phyloP scores from a whole-genome alignment of 2,113 vertebrate species.

The Podocnemis expansa region DNA sequence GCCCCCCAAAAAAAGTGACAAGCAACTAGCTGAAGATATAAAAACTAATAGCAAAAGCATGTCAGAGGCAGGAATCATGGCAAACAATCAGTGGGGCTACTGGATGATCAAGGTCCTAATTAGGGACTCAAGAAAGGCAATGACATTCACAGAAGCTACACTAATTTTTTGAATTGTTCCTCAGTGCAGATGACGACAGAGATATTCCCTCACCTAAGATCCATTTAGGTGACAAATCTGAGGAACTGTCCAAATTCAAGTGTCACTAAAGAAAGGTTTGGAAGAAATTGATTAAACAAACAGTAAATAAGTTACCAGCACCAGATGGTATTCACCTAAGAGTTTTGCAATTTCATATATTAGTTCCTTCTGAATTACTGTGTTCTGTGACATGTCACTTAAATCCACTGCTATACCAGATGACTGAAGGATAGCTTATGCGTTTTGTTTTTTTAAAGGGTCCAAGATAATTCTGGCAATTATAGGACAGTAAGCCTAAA shows the following conservation, averaged over 20 bases:
- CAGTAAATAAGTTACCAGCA: background rate
- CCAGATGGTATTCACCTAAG: background rate
- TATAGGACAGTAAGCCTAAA: background rate
- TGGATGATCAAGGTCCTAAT: background rate
- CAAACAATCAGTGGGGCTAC: background rate
- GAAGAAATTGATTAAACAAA: background rate
- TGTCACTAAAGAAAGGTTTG: background rate
- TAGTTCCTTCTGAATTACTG: too few relatives aligned
- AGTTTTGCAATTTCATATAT: too few relatives aligned
- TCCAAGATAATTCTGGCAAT: too few relatives aligned
- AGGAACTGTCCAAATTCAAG: background rate
- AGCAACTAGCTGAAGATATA: background rate
- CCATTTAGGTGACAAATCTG: too few relatives aligned
- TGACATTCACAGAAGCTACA: background rate
- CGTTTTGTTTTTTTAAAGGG: background rate
- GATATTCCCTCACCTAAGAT: background rate
- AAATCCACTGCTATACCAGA: background rate
- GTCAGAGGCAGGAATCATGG: background rate
- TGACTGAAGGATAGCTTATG: background rate
- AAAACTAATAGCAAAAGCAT: background rate
- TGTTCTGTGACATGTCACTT: background rate
- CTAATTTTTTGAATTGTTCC: background rate
- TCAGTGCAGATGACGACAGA: background rate
- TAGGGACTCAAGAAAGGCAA: background rate
- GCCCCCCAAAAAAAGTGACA: background rate